Evolutionary conservation across 2,888 invertebrate genomes (phyloP), one percentile per base, ranked within the genome.

Genomic region (Tetropium fuscum): DNA sequence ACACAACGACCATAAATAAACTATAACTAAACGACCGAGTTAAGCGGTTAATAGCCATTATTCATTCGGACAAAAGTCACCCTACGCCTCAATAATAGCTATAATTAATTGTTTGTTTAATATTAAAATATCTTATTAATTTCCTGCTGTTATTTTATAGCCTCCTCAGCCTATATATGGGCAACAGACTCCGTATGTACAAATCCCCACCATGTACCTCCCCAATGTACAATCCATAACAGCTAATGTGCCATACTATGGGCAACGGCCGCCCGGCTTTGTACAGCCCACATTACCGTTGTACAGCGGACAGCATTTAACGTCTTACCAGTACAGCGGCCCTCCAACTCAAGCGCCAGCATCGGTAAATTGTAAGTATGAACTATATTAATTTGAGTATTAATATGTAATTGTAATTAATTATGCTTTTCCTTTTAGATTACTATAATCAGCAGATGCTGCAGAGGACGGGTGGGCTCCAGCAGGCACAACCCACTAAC

Each of bases 291-390:
- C 58, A 19, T 32, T 61, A 34, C 63, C 69, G 19, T 20, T 70
- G 41, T 68, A 64, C 27, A 48, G 58, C 27, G 61, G 64, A 20
- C 66, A 64, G 25, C 57, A 64, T 38, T 36, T 63, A 22, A 40
- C 68, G 3, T 62, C 69, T 2, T 63, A 58, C 60, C 58, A 51
- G 22, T 58, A 60, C 22, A 45, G 43, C 6, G 30, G 53, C 5
- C 56, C 64, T 2, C 62, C 69, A 19, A 54, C 56, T 27, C 71
- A 68, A 66, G 36, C 67, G 7, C 58, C 62, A 3, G 22, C 41
- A 11, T 41, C 64, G 6, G 61, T 68, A 19, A 48, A 66, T 27
- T 70, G 71, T 71, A 68, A 70, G 66, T 64, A 53, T 15, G 7
- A 6, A 30, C n/a, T 27, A 1, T 19, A 4, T 41, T 22, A n/a